These are phyloP conservation scores for Myripristis jacobus DNA, from an alignment of 2,797 vertebrate species.

Conservation along the genomic window DNA sequence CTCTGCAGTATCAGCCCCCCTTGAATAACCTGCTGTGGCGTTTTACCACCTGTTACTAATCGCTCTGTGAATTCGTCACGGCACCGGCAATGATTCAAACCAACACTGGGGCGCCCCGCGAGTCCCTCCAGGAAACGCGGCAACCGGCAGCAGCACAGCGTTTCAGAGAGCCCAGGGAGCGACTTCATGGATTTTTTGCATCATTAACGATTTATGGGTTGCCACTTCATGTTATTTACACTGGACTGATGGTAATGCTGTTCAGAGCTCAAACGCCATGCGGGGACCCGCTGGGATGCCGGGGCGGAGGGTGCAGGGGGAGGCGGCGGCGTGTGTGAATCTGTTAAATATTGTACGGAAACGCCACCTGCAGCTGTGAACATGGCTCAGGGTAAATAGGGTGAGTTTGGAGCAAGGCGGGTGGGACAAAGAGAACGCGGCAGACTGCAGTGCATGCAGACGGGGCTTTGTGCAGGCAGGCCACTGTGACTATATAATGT, in stretches of 20 bases:
- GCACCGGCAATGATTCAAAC: slow-evolving; percentile 78
- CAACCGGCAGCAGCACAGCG: slow-evolving; percentile 55
- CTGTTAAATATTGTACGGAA: slow-evolving; percentile 87
- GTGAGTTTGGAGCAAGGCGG: slow-evolving; percentile 54
- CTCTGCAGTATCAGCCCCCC: slow-evolving; percentile 62
- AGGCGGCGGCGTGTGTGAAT: slow-evolving; percentile 81
- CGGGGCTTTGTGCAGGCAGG: slow-evolving; percentile 38
- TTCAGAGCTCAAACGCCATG: slow-evolving; percentile 84
- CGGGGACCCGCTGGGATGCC: slow-evolving; percentile 72
- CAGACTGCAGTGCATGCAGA: slow-evolving; percentile 59
- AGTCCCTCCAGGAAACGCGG: slow-evolving; percentile 73
- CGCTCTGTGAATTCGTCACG: slow-evolving; percentile 76
- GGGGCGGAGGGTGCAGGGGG: slow-evolving; percentile 54
- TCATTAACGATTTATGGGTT: slow-evolving; percentile 95
- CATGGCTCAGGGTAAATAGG: slow-evolving; percentile 69
- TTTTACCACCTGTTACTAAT: slow-evolving; percentile 86
- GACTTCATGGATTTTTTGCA: slow-evolving; percentile 85
- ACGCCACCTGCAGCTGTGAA: slow-evolving; percentile 88
- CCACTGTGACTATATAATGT: slow-evolving; percentile 67
- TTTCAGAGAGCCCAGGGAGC: slow-evolving; percentile 70
- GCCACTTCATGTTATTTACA: slow-evolving; percentile 95
- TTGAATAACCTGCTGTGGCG: slow-evolving; percentile 69
- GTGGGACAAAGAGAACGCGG: slow-evolving; percentile 52
- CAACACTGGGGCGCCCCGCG: slow-evolving; percentile 66
- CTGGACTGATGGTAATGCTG: slow-evolving; percentile 88